Base-by-base conservation (phyloP, 2,888 invertebrate genomes). In the Conchocele bisecta region DNA sequence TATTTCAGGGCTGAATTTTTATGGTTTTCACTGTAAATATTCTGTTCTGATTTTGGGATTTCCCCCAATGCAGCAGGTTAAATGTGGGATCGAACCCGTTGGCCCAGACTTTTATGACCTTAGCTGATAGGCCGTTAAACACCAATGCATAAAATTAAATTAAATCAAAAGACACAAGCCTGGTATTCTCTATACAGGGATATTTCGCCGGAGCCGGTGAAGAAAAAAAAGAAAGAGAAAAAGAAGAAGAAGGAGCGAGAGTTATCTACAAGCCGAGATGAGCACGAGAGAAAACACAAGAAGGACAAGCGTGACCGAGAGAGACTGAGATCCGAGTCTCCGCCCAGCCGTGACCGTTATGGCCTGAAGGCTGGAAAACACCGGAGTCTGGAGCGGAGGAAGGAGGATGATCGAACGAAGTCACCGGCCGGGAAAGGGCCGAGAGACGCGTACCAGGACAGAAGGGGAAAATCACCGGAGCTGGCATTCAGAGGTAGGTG, bases 211-310 rank as follows among this genome's bases (percentile, higher is more conserved):
- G 64, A 64, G 17, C 20, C 33, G 0, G 61, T 59, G 29, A 63
- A 57, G 42, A 79, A 76, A 56, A 76, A 76, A 39, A 76, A 76
- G 31, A 76, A 79, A 29, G 75, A 74, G 3, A 80, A 80, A 35
- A 75, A 80, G 65, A 80, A 77, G 24, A 73, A 69, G 42, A 79
- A 79, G 46, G 72, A 76, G 26, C 20, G 76, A 48, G 70, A 66
- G 37, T 22, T 60, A 6, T 71, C 69, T 13, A 54, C 48, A 13
- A 46, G 26, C 29, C 20, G 39, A 42, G 66, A 70, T 4, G 71
- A 74, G 20, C 41, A 61, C 9, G 46, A 59, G 44, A 66, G 61
- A 35, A 44, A 57, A n/a, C 71, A 71, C 54, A 66, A 75, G 29
- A 71, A 66, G 46, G 79, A 76, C 28, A 73, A 75, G 24, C 72